phyloP scores from a whole-genome alignment of 2,888 invertebrate species.

The Drosophila siamana region DNA sequence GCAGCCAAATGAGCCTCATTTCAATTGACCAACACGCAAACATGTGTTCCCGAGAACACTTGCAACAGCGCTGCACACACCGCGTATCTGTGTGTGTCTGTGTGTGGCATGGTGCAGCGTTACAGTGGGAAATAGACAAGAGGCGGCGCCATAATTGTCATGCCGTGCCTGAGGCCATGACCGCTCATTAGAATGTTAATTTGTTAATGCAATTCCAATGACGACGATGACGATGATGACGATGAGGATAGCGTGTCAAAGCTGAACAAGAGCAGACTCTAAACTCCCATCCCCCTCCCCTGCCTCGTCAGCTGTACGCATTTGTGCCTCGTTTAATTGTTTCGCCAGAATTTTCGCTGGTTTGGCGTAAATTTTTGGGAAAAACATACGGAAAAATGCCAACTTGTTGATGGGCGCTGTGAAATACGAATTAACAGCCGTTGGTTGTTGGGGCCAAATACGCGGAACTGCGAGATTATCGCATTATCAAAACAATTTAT shows the following conservation, averaged over 20 bases:
- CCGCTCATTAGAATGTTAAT: conserved; percentile 76
- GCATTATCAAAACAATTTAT: conserved; percentile 9
- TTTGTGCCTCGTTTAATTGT: conserved; percentile 64
- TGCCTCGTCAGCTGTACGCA: conserved; percentile 49
- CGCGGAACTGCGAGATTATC: conserved; percentile 27
- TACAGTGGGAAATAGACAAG: conserved; percentile 39
- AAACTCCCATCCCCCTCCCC: neutral
- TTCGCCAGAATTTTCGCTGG: conserved; percentile 35
- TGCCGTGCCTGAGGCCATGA: conserved; percentile 45
- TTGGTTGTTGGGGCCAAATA: conserved; percentile 16
- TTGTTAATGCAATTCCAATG: conserved; percentile 70
- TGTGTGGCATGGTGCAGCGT: neutral
- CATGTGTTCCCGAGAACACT: conserved; percentile 46
- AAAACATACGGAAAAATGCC: conserved; percentile 5
- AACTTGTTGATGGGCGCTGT: neutral
- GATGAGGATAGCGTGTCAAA: conserved; percentile 34
- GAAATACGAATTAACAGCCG: conserved; percentile 1
- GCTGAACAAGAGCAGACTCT: conserved; percentile 5
- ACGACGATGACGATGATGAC: conserved; percentile 13
- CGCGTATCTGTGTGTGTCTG: no score
- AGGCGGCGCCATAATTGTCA: conserved; percentile 72
- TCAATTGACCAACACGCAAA: conserved; percentile 74
- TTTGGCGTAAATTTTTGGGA: conserved; percentile 35
- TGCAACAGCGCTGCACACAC: neutral
- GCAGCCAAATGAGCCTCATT: conserved; percentile 54